These are phyloP conservation scores for Oikopleura vanhoeffeni DNA, from an alignment of 23 tunicate genomes.

Conservation along the genomic window DNA sequence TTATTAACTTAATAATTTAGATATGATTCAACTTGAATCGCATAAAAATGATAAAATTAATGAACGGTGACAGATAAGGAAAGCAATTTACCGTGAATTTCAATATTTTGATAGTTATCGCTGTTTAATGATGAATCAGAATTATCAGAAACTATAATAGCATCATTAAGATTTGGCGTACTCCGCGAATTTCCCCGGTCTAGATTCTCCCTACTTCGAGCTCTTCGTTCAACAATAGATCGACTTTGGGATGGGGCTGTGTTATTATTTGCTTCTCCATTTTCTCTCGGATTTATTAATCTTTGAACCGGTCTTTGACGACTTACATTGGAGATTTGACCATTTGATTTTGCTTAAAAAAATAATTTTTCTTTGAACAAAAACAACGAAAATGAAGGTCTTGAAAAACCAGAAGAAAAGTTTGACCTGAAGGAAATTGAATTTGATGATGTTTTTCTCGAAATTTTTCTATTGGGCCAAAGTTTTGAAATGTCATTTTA, in stretches of 20 bases:
- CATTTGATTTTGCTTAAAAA: too few relatives aligned
- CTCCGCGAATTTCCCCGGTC: background rate
- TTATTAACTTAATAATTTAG: too few relatives aligned
- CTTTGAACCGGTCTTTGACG: background rate
- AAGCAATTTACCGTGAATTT: background rate
- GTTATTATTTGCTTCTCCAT: background rate
- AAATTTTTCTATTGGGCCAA: too few relatives aligned
- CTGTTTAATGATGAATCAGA: background rate
- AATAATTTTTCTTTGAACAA: too few relatives aligned
- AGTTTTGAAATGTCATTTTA: too few relatives aligned
- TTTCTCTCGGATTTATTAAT: background rate
- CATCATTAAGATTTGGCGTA: background rate
- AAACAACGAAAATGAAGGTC: too few relatives aligned
- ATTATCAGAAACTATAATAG: background rate
- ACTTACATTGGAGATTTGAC: too few relatives aligned
- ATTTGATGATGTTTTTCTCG: too few relatives aligned
- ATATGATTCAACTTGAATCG: too few relatives aligned
- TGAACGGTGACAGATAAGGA: background rate
- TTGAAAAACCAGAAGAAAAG: too few relatives aligned
- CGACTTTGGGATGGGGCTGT: background rate
- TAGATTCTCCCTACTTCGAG: background rate
- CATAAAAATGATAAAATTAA: too few relatives aligned
- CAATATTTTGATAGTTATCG: background rate
- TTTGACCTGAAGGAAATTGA: too few relatives aligned
- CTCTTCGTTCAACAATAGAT: background rate